Evolutionary conservation across 2,113 vertebrate species (phyloP).

Genomic region (Galbula dea): DNA sequence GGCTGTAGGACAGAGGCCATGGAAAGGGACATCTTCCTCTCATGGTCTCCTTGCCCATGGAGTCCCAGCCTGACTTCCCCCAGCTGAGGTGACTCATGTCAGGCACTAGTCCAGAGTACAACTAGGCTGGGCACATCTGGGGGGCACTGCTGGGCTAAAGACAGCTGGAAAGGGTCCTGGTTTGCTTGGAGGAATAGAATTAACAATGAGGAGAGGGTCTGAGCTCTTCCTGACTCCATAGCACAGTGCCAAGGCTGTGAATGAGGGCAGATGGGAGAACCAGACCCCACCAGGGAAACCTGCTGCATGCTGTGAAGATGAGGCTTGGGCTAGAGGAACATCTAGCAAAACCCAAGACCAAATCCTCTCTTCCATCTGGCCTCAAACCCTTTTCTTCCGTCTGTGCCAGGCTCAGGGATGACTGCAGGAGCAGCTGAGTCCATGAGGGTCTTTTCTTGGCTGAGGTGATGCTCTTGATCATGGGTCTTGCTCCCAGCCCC

Average conservation of each 20-base stretch:
- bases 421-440: neutral
- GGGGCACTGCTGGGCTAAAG: neutral
- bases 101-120: too few relatives aligned
- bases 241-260: neutral
- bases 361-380: neutral
- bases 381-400: neutral
- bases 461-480: neutral
- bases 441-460: neutral
- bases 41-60: too few relatives aligned
- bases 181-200: neutral
- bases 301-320: neutral
- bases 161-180: neutral
- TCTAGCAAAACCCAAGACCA: neutral
- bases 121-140: neutral
- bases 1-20: neutral
- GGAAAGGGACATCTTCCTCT: neutral
- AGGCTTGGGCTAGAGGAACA: neutral
- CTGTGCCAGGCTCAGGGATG: neutral
- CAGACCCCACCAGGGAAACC: neutral
- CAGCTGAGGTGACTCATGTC: fast-evolving
- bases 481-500: neutral
- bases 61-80: neutral
- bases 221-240: neutral
- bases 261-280: neutral
- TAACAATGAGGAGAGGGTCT: neutral